Conservation (phyloP, 2,888 invertebrate genomes). For the Cryptocheilus praepositus region DNA sequence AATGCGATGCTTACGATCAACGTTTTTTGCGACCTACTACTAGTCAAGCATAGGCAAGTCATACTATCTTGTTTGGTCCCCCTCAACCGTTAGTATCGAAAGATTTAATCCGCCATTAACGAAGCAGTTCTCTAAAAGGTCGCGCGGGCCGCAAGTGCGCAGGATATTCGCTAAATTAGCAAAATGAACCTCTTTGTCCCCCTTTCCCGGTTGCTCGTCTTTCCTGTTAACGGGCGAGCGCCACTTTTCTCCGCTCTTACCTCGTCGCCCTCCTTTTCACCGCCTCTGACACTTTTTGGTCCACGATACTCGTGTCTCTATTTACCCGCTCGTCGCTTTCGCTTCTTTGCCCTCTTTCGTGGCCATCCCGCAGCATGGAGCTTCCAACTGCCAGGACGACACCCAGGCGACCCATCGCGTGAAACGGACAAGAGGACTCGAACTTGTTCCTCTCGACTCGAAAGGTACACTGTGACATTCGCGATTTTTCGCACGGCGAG, state of each 20-base stretch:
- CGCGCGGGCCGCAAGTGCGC: slow-evolving; percentile 22
- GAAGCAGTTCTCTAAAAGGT: slow-evolving; percentile 32
- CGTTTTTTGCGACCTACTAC: no score
- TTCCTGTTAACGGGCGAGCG: slow-evolving; percentile 6
- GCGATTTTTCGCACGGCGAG: slow-evolving; percentile 16
- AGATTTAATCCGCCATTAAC: no score
- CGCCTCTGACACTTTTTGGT: neutral
- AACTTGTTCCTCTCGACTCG: slow-evolving; percentile 28
- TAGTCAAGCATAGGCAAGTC: no score
- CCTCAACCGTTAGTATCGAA: no score
- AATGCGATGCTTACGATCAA: no score
- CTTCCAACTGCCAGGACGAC: slow-evolving; percentile 32
- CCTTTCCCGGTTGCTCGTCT: slow-evolving; percentile 1
- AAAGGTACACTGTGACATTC: slow-evolving; percentile 23
- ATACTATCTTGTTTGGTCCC: no score
- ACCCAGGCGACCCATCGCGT: slow-evolving; percentile 40
- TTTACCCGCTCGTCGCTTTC: neutral
- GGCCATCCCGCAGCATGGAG: slow-evolving; percentile 9
- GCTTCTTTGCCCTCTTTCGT: neutral
- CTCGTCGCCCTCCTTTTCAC: neutral
- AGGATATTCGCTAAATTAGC: slow-evolving; percentile 49
- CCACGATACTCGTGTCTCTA: no score
- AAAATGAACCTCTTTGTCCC: slow-evolving; percentile 28
- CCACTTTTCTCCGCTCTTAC: slow-evolving; percentile 14
- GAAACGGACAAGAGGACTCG: slow-evolving; percentile 15